Conservation (phyloP, 2,797 vertebrate genomes). For the Pangasius djambal region DNA sequence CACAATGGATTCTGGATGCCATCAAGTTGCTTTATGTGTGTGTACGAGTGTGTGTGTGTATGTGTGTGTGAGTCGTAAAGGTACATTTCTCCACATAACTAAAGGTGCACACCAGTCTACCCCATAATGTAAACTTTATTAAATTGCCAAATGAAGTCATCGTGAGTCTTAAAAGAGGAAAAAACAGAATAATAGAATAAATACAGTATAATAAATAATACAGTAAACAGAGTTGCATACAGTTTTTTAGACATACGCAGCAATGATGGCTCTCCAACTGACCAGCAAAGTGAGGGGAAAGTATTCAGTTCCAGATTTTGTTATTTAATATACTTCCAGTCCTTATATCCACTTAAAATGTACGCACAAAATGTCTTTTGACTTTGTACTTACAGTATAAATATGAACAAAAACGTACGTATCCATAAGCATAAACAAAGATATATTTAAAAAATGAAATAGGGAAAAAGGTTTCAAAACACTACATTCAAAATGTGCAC, state of each 20-base stretch:
- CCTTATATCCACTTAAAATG: too few relatives aligned
- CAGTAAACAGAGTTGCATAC: neutral
- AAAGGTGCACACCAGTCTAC: neutral
- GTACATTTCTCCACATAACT: neutral
- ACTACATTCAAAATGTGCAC: neutral
- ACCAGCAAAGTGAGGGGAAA: neutral
- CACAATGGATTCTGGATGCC: neutral
- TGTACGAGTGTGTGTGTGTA: neutral
- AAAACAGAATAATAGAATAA: neutral
- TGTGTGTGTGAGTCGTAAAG: neutral
- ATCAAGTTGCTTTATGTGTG: neutral
- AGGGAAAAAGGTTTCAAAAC: neutral
- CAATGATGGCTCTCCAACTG: neutral
- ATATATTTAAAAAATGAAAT: neutral
- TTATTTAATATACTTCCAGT: neutral
- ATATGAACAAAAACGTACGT: neutral
- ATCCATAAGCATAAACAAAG: neutral
- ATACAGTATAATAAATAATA: neutral
- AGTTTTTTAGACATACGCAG: neutral
- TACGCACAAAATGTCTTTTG: too few relatives aligned
- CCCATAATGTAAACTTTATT: neutral
- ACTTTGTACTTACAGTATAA: neutral
- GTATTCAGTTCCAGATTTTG: neutral
- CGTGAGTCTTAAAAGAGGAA: neutral
- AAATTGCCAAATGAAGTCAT: neutral